A percentile compares a stretch with the other conserved stretches of the same genome.
Evolutionary conservation across 2,888 invertebrate genomes (phyloP).

Genomic region (Lapara coniferarum): DNA sequence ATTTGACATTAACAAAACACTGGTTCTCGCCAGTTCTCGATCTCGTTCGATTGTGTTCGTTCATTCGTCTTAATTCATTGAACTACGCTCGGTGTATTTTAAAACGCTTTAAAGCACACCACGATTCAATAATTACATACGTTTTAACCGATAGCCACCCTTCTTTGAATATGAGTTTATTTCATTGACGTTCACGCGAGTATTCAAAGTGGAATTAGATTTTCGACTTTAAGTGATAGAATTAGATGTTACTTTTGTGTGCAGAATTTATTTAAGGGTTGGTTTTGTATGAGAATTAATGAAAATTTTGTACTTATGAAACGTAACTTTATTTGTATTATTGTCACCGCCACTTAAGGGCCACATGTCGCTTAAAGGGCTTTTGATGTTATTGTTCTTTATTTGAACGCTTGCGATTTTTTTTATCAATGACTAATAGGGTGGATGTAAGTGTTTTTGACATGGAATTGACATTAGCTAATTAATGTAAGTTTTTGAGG

Average conservation of each 20-base stretch:
- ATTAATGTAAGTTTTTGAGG: slow-evolving; percentile 14
- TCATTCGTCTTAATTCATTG: slow-evolving; percentile 74
- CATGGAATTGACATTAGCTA: slow-evolving; percentile 13
- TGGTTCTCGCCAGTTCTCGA: slow-evolving; percentile 46
- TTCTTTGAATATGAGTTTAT: slow-evolving; percentile 81
- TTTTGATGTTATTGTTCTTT: slow-evolving; percentile 69
- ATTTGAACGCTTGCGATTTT: slow-evolving; percentile 33
- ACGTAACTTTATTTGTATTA: slow-evolving; percentile 80
- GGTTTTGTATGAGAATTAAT: slow-evolving; percentile 55
- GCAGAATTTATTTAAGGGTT: slow-evolving; percentile 42
- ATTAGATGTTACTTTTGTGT: slow-evolving; percentile 34
- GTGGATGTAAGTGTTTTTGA: slow-evolving; percentile 17
- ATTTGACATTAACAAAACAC: slow-evolving; percentile 34
- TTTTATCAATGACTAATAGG: slow-evolving; percentile 19
- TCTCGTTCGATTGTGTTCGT: slow-evolving; percentile 57
- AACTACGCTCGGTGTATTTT: slow-evolving; percentile 71
- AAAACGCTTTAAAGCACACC: slow-evolving; percentile 61
- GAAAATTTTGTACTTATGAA: slow-evolving; percentile 71
- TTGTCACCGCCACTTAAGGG: slow-evolving; percentile 82
- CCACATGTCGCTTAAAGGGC: slow-evolving; percentile 81
- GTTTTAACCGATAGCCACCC: slow-evolving; percentile 78
- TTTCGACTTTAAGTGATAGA: slow-evolving; percentile 30
- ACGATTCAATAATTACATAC: slow-evolving; percentile 79
- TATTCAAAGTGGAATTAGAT: slow-evolving; percentile 23
- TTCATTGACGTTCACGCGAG: slow-evolving; percentile 66